These are phyloP conservation scores for Patagioenas fasciata DNA, from an alignment of 2,113 vertebrate species.

Conservation along the genomic window DNA sequence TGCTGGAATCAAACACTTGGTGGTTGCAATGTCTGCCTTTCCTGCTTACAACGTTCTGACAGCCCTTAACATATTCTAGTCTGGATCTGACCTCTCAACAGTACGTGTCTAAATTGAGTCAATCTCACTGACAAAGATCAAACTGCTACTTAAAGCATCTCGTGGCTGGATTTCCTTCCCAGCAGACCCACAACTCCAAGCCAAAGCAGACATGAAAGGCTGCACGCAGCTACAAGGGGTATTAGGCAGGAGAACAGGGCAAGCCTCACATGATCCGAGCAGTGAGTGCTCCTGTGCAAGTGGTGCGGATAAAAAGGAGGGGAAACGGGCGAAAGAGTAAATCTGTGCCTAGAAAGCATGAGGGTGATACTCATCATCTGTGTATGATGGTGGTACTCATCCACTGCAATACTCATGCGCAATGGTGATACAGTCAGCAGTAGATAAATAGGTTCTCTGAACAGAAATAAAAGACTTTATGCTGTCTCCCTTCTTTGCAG, in stretches of 20 bases:
- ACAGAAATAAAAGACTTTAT: not conserved
- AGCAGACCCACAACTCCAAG: constrained; percentile 1
- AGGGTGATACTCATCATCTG: not conserved
- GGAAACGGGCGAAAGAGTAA: not conserved
- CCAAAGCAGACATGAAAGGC: constrained; percentile 8
- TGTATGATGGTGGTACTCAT: not conserved
- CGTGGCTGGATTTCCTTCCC: constrained; percentile 41
- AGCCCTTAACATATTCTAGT: constrained; percentile 12
- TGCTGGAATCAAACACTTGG: constrained; percentile 44
- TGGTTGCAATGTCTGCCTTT: constrained; percentile 21
- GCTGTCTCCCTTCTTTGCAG: not conserved
- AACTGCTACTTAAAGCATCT: constrained; percentile 54
- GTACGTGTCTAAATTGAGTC: not conserved
- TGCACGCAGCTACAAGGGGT: not conserved
- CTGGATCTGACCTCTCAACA: not conserved
- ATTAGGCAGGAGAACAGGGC: not conserved
- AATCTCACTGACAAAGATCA: constrained; percentile 45
- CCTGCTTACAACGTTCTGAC: constrained; percentile 12
- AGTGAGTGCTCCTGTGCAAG: not conserved
- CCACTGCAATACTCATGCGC: not conserved
- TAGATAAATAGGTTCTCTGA: not conserved
- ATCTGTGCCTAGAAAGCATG: not conserved
- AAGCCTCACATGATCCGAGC: not conserved
- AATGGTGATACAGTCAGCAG: not conserved
- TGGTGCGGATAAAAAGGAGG: not conserved